Conservation (phyloP, 2,888 invertebrate genomes). For the Anoplius nigerrimus region DNA sequence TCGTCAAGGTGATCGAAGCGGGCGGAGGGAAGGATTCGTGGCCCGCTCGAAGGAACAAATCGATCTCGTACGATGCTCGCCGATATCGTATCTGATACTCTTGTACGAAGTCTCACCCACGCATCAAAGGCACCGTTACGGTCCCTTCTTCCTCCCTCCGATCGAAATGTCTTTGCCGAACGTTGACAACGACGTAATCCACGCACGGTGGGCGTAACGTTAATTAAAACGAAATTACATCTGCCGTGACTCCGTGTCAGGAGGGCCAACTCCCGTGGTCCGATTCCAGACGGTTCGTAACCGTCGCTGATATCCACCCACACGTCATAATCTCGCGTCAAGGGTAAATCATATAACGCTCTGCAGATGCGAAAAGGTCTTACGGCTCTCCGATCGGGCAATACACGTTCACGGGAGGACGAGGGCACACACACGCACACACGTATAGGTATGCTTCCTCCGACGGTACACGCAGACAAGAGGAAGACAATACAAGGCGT, state of each 20-base stretch:
- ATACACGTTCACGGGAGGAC: constrained; percentile 13
- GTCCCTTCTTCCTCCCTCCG: no score
- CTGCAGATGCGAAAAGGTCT: constrained; percentile 34
- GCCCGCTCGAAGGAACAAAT: neutral
- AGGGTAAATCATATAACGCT: constrained; percentile 33
- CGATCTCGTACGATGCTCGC: neutral
- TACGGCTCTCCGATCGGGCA: constrained; percentile 42
- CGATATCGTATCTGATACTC: no score
- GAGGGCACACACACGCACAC: constrained; percentile 13
- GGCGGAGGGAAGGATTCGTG: constrained; percentile 27
- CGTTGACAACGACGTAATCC: no score
- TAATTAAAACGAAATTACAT: no score
- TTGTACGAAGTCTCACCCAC: no score
- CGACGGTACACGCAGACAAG: constrained; percentile 20
- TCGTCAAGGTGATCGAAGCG: constrained; percentile 34
- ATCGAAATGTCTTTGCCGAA: no score
- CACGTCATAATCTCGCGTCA: constrained; percentile 35
- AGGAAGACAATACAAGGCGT: constrained; percentile 51
- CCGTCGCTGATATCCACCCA: constrained; percentile 40
- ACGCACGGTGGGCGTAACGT: no score
- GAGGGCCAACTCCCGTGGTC: neutral
- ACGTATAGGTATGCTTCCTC: no score
- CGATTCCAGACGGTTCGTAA: constrained; percentile 11
- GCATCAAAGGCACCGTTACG: no score
- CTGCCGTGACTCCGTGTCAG: neutral